Evolutionary conservation across 2,797 vertebrate genomes (phyloP), one percentile per base, ranked within the genome.

Genomic region (Sandelia bainsii): DNA sequence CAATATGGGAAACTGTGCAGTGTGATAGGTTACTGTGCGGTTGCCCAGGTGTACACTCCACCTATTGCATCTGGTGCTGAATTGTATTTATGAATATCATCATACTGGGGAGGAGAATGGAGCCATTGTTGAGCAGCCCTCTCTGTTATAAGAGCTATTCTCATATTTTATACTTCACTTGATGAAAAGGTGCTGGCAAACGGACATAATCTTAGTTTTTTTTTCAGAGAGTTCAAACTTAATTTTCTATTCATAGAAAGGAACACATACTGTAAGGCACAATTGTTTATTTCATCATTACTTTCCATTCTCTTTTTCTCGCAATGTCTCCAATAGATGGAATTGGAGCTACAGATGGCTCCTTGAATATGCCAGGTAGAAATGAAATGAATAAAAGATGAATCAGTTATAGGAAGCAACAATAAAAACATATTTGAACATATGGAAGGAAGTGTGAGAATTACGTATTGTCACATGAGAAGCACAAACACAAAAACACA

Each of bases 361-460:
- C 62, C 66, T 40, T 23, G 54, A 32, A 25, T 63, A 17, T 16
- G 11, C 76, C 65, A 54, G 34, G 56, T 62, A 3, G 56, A 69
- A 69, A 85, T 65, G 52, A 75, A 84, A 82, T 83, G 80, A 81
- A 83, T 77, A 61, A 84, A 81, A 78, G 67, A 92, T 83, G 81
- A 89, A 79, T 87, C 84, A 85, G 78, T 86, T 86, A 87, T 79
- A 45, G 42, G 76, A 79, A 78, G 63, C 69, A 84, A 81, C 63
- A 77, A 49, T 46, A 84, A 57, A 68, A 89, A 85, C 81, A 63
- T 79, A 61, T 82, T 85, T 62, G 85, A 86, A 85, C 78, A 48
- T 78, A 85, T 77, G 72, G 86, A 83, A 86, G 85, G 79, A 84
- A 87, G 85, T 87, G 81, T 80, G 65, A 79, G 66, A 54, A 81